Percentiles rank a stretch among this genome's conserved stretches.
phyloP scores from a whole-genome alignment of 1,140 invertebrate genomes.

The roundworm (Caenorhabditis elegans) region WBcel235 BX284605.5:6207501-6208000 shows the following conservation, averaged over 20 bases:
- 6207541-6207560: slow-evolving; percentile 57
- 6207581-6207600: slow-evolving; percentile 55
- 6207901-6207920: too few species aligned
- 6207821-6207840: slow-evolving; percentile 41
- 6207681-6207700: slow-evolving; percentile 41
- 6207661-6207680: slow-evolving; percentile 44
- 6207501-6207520: slow-evolving; percentile 57
- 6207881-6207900: too few species aligned
- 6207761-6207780: slow-evolving; percentile 49
- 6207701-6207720: slow-evolving; percentile 32
- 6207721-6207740: slow-evolving; percentile 15
- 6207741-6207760: slow-evolving; percentile 55
- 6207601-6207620: slow-evolving; percentile 45
- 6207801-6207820: slow-evolving; percentile 43
- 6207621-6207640: slow-evolving; percentile 53
- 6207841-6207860: too few species aligned
- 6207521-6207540: slow-evolving; percentile 54
- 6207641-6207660: slow-evolving; percentile 56
- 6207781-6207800: slow-evolving; percentile 48
- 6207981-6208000: too few species aligned
- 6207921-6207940: too few species aligned
- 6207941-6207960: too few species aligned
- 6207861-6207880: too few species aligned
- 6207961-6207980: too few species aligned
- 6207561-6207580: slow-evolving; percentile 55